Percentiles rank a stretch among this genome's conserved stretches.
Evolutionary conservation across 2,113 vertebrate species (phyloP).

Genomic region (Phalacrocorax carbo): DNA sequence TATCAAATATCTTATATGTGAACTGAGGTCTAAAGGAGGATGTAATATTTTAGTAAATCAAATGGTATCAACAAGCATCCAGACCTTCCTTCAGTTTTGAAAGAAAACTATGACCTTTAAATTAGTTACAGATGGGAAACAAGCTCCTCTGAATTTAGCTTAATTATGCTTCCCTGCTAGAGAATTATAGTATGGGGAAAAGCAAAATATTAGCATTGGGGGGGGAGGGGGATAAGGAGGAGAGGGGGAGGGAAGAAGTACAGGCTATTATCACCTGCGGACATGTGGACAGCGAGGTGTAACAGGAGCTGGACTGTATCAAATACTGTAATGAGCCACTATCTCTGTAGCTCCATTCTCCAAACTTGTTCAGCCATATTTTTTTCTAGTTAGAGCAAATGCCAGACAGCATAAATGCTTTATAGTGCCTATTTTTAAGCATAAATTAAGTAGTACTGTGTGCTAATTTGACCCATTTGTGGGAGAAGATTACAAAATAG

Average conservation of each 20-base stretch:
- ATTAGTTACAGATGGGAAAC: neutral
- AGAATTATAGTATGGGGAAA: neutral
- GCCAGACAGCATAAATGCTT: neutral
- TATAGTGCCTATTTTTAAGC: neutral
- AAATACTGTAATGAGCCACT: neutral
- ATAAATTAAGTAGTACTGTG: neutral
- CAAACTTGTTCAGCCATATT: neutral
- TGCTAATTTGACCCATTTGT: neutral
- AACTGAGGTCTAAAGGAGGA: neutral
- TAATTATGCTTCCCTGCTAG: neutral
- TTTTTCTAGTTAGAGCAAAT: neutral
- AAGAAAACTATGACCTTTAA: neutral
- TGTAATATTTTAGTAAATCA: neutral
- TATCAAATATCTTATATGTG: neutral
- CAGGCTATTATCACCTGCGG: neutral
- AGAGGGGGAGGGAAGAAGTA: rapidly evolving
- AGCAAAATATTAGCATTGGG: neutral
- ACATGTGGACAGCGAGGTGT: neutral
- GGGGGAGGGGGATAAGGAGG: no score
- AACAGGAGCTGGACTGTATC: neutral
- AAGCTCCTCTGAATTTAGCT: neutral
- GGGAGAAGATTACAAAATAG: neutral
- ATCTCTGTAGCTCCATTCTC: neutral
- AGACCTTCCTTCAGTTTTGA: neutral
- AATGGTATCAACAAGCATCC: neutral